phyloP scores from a whole-genome alignment of 2,888 invertebrate species.

The Coelinius sp. region DNA sequence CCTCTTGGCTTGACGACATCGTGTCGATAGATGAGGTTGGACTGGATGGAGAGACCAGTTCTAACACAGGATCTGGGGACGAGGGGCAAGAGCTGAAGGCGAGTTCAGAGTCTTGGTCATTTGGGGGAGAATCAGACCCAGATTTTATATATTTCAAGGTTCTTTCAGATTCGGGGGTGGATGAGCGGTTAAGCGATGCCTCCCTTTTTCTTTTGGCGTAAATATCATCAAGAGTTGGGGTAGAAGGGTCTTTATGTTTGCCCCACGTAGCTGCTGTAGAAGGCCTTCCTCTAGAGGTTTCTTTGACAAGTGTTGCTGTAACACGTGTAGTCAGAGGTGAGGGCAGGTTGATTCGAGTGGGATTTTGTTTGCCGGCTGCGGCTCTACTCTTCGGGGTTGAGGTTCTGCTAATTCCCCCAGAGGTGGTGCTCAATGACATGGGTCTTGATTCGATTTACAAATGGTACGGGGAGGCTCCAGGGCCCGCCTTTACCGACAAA shows the following conservation, averaged over 20 bases:
- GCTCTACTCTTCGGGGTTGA: too few species aligned
- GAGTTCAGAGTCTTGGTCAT: not conserved
- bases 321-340: too few species aligned
- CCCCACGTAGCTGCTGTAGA: not conserved
- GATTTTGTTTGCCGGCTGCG: too few species aligned
- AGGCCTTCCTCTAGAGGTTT: not conserved
- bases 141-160: not conserved
- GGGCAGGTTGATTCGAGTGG: too few species aligned
- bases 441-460: too few species aligned
- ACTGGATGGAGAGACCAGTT: not conserved
- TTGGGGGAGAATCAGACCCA: not conserved
- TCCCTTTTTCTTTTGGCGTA: not conserved
- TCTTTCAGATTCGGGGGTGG: not conserved
- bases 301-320: too few species aligned
- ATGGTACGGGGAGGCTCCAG: too few species aligned
- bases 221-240: not conserved
- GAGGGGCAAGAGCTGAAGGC: not conserved
- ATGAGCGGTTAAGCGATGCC: not conserved
- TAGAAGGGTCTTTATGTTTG: not conserved
- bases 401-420: too few species aligned
- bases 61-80: too few species aligned
- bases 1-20: not conserved
- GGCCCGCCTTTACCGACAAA: too few species aligned
- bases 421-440: too few species aligned
- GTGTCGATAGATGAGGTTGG: not conserved